Conservation (phyloP, 1,140 invertebrate genomes). For the Spodoptera litura region DNA sequence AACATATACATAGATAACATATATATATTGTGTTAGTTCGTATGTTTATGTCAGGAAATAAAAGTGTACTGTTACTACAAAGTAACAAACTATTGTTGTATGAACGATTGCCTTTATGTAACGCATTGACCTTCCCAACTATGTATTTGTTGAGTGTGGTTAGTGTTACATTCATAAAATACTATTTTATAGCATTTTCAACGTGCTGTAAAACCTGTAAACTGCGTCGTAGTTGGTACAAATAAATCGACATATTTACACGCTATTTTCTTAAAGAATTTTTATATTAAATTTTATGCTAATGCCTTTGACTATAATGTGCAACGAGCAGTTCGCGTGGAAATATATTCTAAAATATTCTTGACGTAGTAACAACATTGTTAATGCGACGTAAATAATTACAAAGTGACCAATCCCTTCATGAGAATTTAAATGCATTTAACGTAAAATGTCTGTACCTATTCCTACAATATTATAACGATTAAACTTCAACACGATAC, state of each 20-base stretch:
- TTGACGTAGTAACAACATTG: background rate
- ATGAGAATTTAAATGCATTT: constrained; percentile 27
- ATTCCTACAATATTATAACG: constrained; percentile 10
- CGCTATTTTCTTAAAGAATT: background rate
- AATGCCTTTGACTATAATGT: constrained; percentile 4
- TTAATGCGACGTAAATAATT: constrained; percentile 17
- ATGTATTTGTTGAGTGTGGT: constrained; percentile 65
- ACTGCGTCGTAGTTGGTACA: constrained; percentile 15
- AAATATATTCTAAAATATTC: constrained; percentile 34
- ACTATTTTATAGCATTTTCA: constrained; percentile 26
- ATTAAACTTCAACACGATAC: constrained; percentile 26
- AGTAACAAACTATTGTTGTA: constrained; percentile 20
- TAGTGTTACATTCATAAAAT: constrained; percentile 55
- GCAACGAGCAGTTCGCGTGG: constrained; percentile 6
- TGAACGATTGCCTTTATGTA: constrained; percentile 44
- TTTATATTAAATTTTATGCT: constrained; percentile 23
- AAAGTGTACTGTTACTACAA: constrained; percentile 36
- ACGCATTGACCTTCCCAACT: constrained; percentile 52
- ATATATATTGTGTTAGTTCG: background rate
- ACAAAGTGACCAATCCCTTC: constrained; percentile 14
- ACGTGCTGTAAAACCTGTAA: constrained; percentile 32
- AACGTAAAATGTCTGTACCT: background rate
- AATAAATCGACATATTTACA: constrained; percentile 19
- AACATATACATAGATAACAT: background rate
- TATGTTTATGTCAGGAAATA: constrained; percentile 40